Evolutionary conservation across 2,888 invertebrate genomes (phyloP), one percentile per base, ranked within the genome.

Genomic region (Andrena minutula): DNA sequence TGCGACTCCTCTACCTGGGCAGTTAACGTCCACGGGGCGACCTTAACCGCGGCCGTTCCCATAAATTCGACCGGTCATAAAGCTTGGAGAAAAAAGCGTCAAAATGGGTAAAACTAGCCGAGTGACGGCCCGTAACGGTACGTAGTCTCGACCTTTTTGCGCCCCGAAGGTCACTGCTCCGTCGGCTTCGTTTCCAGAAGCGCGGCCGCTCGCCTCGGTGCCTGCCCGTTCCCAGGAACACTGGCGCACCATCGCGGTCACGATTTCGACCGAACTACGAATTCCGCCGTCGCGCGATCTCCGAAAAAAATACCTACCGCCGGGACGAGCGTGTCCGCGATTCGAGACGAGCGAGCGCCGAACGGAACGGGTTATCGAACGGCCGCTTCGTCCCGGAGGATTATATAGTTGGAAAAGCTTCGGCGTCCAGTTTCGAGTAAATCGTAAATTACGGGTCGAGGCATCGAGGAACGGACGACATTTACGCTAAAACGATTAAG

Each of bases 11-110:
- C 69, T 84, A 87, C 85, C 89, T 89, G 87, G 65, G 51, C 51
- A 7, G 70, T 60, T 71, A 79, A 77, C 47, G 71, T 66, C 58
- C 69, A 30, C 68, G 75, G 75, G 76, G 78, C 75, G 86, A 81
- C 86, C 84, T 78, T 82, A 83, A 73, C 75, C 80, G 69, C 65
- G 79, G 71, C 28, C 66, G 61, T 58, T 7, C 68, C 79, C 89
- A 82, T 88, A 88, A 88, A 88, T 88, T 88, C 77, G 69, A 60
- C 56, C 61, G 61, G 77, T 73, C 82, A 61, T 82, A 84, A 86
- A 86, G 70, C 10, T 12, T 7, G 1, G 23, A 4, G 6, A 74
- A 28, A 35, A 53, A 35, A 26, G 73, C 60, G 76, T 83, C 79
- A 65, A 75, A 79, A 82, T 65, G 70, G 41, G 35, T 72, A 58